Base-by-base conservation (phyloP, 1,140 invertebrate species). In the Limonius californicus region DNA sequence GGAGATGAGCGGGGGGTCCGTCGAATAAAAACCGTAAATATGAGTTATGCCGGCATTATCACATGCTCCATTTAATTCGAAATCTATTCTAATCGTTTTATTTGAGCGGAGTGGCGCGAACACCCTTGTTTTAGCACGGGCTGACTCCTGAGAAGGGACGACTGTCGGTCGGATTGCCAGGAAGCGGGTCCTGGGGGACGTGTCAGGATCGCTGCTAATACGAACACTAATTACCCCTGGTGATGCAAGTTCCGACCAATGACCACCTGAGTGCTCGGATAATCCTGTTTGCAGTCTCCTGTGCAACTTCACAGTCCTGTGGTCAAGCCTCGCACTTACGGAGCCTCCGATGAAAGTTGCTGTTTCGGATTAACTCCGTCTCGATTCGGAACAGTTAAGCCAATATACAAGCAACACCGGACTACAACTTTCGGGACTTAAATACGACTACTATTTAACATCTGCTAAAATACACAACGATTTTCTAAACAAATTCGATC, bases 61-160 rank as follows among this genome's bases (percentile, higher is more conserved):
- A 70, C 68, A 74, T 72, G 71, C 71, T 68, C 71, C 71, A 74
- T 74, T 72, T 74, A 72, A 68, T 71, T 70, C 63, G 56, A 68
- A 68, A 67, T 74, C 67, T 72, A 72, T 70, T 74, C 64, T 70
- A 70, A 74, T 71, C 71, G 72, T 64, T 65, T 64, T 67, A 65
- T 62, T 67, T 64, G 65, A 58, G 61, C 19, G 63, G 21, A 42
- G 27, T 15, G 23, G 4, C n/a, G 27, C 9, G n/a, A 63, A 16
- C 42, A 63, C 45, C 45, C 45, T 47, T 53, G 54, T 57, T 47
- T 59, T 59, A 35, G 39, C 35, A 45, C 50, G 14, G 45, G 16
- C 27, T 57, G 35, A 57, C 23, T 20, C 32, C 30, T n/a, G 32
- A 35, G n/a, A 19, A 43, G 7, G 23, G 32, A 57, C 20, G 55